phyloP scores from a whole-genome alignment of 2,113 vertebrate species.

The Vombatus ursinus region DNA sequence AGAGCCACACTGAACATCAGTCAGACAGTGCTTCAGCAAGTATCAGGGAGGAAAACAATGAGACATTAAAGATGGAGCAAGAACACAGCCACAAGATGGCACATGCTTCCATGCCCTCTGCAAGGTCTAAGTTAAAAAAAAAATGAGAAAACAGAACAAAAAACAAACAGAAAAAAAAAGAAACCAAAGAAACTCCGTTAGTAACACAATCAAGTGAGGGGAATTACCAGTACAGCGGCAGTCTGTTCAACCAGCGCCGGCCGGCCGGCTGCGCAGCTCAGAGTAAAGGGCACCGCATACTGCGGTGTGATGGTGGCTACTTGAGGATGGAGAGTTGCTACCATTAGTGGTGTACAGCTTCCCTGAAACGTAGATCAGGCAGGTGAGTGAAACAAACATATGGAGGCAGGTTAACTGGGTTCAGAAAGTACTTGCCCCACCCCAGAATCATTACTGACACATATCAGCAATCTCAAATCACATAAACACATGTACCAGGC shows the following conservation, averaged over 20 bases:
- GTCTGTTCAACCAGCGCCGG: slow-evolving; percentile 99
- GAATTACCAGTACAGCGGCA: slow-evolving; percentile 99
- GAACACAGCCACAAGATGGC: slow-evolving; percentile 89
- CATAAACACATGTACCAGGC: slow-evolving; percentile 18
- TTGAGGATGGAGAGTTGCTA: slow-evolving; percentile 99
- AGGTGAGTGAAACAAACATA: slow-evolving; percentile 88
- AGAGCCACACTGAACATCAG: slow-evolving; percentile 84
- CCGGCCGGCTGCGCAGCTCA: slow-evolving; percentile 96
- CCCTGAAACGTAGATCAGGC: slow-evolving; percentile 94
- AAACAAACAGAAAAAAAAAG: slow-evolving; percentile 71
- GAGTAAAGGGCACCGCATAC: slow-evolving; percentile 97
- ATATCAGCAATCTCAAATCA: slow-evolving; percentile 38
- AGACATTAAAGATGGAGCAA: slow-evolving; percentile 86
- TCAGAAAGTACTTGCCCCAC: slow-evolving; percentile 76
- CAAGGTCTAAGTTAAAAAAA: slow-evolving; percentile 85
- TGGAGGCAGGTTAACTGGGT: slow-evolving; percentile 79
- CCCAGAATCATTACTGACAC: slow-evolving; percentile 67
- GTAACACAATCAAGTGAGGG: slow-evolving; percentile 88
- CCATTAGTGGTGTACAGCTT: slow-evolving; percentile 99
- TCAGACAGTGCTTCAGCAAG: slow-evolving; percentile 84
- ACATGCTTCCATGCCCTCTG: slow-evolving; percentile 91
- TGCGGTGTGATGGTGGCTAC: slow-evolving; percentile 97
- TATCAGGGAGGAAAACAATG: slow-evolving; percentile 84
- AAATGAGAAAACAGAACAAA: slow-evolving; percentile 71
- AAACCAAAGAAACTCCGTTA: slow-evolving; percentile 85